Percentiles rank a stretch among this genome's conserved stretches.
phyloP scores from a whole-genome alignment of 2,113 vertebrate genomes.

The Entomyzon cyanotis region DNA sequence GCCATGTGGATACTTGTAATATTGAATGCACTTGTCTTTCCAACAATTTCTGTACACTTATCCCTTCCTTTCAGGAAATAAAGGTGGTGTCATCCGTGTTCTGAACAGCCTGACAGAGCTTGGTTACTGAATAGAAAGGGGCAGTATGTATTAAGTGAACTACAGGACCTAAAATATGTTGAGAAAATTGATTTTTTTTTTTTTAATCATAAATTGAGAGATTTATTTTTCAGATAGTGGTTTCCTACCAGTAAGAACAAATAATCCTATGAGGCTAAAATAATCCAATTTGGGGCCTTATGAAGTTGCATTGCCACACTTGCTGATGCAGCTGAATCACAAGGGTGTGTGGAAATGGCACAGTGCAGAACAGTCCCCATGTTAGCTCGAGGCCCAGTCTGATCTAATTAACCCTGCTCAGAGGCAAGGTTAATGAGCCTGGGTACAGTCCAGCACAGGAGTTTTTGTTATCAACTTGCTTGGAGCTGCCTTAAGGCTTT shows the following conservation, averaged over 20 bases:
- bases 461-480: neutral
- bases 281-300: neutral
- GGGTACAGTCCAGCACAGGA: neutral
- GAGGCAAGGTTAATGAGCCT: slow-evolving; percentile 36
- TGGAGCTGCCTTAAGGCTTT: slow-evolving; percentile 15
- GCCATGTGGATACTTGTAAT: neutral
- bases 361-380: neutral
- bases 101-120: neutral
- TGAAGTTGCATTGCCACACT: neutral
- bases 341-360: neutral
- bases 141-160: neutral
- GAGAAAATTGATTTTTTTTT: neutral
- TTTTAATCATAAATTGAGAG: neutral
- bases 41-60: neutral
- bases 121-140: neutral
- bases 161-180: neutral
- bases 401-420: slow-evolving; percentile 41
- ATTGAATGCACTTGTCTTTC: neutral
- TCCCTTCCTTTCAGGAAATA: neutral
- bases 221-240: neutral
- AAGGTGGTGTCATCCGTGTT: neutral
- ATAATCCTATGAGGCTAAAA: neutral
- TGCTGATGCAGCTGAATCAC: neutral
- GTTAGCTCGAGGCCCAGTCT: neutral
- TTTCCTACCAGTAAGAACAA: neutral